These are phyloP conservation scores for Sylvilagus floridanus DNA, from an alignment of 2,797 vertebrate species.

Conservation along the genomic window DNA sequence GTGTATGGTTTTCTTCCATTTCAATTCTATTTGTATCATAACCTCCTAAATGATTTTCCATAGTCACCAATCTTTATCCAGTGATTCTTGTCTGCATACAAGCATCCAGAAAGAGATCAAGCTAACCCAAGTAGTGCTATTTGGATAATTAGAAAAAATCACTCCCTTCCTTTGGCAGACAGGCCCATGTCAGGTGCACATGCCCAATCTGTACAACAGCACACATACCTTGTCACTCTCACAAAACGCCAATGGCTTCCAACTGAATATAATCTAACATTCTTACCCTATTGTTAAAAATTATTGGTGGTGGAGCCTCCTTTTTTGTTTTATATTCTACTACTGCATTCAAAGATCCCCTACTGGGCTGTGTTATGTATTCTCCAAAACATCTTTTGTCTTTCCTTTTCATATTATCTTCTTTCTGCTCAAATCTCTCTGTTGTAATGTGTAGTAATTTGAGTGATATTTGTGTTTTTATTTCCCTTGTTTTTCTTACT, in stretches of 20 bases:
- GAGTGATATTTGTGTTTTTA: neutral
- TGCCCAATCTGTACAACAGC: too few relatives aligned
- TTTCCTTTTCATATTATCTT: neutral
- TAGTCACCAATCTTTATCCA: neutral
- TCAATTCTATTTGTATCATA: neutral
- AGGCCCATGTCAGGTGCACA: rapidly evolving
- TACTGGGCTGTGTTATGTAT: neutral
- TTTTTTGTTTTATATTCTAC: neutral
- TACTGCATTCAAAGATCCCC: neutral
- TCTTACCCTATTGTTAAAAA: neutral
- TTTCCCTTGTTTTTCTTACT: neutral
- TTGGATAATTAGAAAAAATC: neutral
- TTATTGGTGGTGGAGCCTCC: neutral
- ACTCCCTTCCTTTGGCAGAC: too few relatives aligned
- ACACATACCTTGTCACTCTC: rapidly evolving
- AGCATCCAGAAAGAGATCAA: neutral
- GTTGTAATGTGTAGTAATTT: neutral
- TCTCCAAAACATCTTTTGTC: neutral
- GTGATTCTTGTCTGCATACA: neutral
- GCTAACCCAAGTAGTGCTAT: neutral
- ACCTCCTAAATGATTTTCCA: neutral
- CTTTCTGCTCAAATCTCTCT: neutral
- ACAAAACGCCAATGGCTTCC: neutral
- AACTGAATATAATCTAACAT: neutral
- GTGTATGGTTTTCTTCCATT: neutral